Evolutionary conservation across 2,888 invertebrate genomes (phyloP).

Genomic region (Netelia fuscicornis): DNA sequence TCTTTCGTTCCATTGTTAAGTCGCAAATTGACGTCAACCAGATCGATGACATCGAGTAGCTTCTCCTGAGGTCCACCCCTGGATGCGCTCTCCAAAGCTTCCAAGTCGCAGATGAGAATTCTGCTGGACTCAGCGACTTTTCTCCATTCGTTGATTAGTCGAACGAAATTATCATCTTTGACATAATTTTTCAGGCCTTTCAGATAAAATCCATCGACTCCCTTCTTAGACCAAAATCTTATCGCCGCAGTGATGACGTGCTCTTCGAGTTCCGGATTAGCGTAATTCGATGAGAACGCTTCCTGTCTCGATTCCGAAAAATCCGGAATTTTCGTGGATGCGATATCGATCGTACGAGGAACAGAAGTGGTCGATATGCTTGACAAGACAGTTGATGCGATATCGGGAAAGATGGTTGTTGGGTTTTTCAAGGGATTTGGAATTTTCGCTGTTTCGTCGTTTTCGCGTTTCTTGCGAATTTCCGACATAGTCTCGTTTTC

Average conservation of each 20-base stretch:
- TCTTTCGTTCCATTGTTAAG: conserved; percentile 87
- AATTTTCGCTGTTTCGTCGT: conserved; percentile 2
- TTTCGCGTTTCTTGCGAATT: conserved; percentile 30
- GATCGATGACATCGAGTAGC: conserved; percentile 89
- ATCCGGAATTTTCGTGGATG: conserved; percentile 42
- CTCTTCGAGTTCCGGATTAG: conserved; percentile 59
- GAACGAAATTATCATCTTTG: conserved; percentile 87
- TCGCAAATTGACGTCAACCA: conserved; percentile 90
- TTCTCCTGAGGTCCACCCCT: conserved; percentile 86
- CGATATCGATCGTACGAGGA: conserved; percentile 47
- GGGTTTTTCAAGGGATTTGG: neutral
- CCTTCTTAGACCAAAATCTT: conserved; percentile 89
- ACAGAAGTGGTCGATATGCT: conserved; percentile 68
- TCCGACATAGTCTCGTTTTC: conserved; percentile 48
- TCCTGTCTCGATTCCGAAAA: conserved; percentile 64
- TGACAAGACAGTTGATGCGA: conserved; percentile 67
- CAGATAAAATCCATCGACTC: conserved; percentile 95
- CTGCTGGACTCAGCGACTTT: conserved; percentile 87
- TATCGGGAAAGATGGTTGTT: conserved; percentile 24
- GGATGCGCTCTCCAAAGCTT: conserved; percentile 85
- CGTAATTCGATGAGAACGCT: conserved; percentile 63
- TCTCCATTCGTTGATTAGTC: conserved; percentile 89
- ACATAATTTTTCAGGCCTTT: conserved; percentile 91
- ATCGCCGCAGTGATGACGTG: conserved; percentile 87
- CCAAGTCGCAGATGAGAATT: conserved; percentile 89